Base-by-base conservation (phyloP, 2,888 invertebrate species). In the Thymelicus sylvestris region DNA sequence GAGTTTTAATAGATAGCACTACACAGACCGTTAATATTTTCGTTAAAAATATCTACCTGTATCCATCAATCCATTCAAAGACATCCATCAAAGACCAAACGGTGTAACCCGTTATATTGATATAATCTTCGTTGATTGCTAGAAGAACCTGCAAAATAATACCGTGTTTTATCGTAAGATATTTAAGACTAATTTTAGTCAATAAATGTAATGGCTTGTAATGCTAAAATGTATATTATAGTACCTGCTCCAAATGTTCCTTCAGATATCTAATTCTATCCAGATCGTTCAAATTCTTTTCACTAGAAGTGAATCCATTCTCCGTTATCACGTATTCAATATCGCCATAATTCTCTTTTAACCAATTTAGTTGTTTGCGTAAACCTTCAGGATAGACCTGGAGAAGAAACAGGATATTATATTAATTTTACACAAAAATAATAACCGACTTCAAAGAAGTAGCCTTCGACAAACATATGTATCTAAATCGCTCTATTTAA, bases 71-170 rank as follows among this genome's bases (percentile, higher is more conserved):
- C 97, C 97, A 97, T 84, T 97, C 97, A 83, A 96, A 96, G 81
- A 96, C 96, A 82, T 97, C 97, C 94, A 97, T 95, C 47, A 97
- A 84, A 63, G 96, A 95, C 96, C 97, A 97, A 55, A 95, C 95
- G 6, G 96, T 94, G 83, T 96, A 97, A 0, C 95, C 96, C n/a
- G 88, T 89, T 3, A 95, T 89, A 76, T 95, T 95, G 60, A 94
- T 94, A 0, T 91, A 93, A 80, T 95, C 95, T 74, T 94, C 87
- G 5, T 81, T 74, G 4, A 85, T 84, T 1, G 86, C 79, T 2
- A 83, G 72, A 55, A 83, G 72, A 2, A 84, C 73, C 86, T 86
- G 60, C 6, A 64, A 66, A 3, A 44, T 31, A 44, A 44, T 19
- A 48, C 13, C 6, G 10, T 48, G 13, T 48, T 48, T 10, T 61